Evolutionary conservation across 2,888 invertebrate genomes (phyloP), one percentile per base, ranked within the genome.

Genomic region (Pandemis cinnamomeana): DNA sequence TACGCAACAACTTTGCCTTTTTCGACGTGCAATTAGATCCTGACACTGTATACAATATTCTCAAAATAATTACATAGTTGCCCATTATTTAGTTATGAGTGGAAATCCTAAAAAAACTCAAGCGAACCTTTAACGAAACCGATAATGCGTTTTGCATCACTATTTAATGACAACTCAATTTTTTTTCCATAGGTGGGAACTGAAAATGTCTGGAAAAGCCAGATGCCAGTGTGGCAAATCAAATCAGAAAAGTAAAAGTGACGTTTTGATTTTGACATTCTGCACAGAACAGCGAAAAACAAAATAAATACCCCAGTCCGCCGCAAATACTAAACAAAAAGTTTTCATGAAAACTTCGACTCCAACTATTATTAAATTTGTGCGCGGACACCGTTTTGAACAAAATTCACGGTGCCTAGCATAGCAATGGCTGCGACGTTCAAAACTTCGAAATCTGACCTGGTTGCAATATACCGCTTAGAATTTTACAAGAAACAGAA

Each of bases 401-500:
- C 7, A 64, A 48, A 64, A 58, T 20, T 60, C 44, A 13, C 5
- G 46, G 15, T 11, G 53, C 53, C 7, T 44, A 51, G 36, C 44
- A 44, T 44, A 7, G 7, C 51, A 63, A 73, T 73, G 72, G 60
- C 72, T 0, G 46, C 72, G 3, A n/a, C 66, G 55, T 61, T 67
- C 41, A 76, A 70, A 66, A 42, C 71, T 27, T 67, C 75, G 3
- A 80, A 83, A 69, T 58, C 82, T 0, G 86, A 87, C 42, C 71
- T 89, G 51, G 58, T 82, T 41, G 86, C 89, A 4, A 84, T 91
- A 8, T 88, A 86, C 63, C 84, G 83, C 13, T 81, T 91, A 2
- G 88, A 91, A 71, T 90, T 90, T 74, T 90, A 90, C 72, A 87
- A 82, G 72, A 89, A 89, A 41, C 84, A 89, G 72, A 87, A 85